Evolutionary conservation across 2,113 vertebrate species (phyloP).

Genomic region (Ifrita kowaldi): DNA sequence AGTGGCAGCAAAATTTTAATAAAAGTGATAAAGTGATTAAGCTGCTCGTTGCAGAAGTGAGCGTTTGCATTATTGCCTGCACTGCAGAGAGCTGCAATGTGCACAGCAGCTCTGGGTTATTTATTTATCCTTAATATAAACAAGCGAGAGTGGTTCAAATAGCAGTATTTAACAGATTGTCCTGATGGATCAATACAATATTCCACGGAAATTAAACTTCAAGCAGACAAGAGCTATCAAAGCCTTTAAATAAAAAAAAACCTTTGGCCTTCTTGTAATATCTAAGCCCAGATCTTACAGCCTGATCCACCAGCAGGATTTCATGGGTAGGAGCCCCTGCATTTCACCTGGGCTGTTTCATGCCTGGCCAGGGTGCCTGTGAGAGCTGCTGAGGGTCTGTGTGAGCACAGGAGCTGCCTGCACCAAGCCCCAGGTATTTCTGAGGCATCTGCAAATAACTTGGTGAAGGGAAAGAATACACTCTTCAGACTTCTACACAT

Average conservation of each 20-base stretch:
- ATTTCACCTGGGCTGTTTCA: not conserved
- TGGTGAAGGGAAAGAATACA: not conserved
- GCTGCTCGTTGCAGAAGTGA: not conserved
- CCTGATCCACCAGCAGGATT: not conserved
- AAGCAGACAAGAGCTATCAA: not conserved
- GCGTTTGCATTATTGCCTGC: not conserved
- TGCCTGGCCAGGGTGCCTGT: not conserved
- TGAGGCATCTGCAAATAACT: not conserved
- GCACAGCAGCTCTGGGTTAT: not conserved
- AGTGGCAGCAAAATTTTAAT: conserved; percentile 5
- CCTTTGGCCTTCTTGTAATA: not conserved
- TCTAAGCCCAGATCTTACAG: not conserved
- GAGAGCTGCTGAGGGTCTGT: not conserved
- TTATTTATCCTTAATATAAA: not conserved
- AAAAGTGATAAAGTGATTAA: not conserved
- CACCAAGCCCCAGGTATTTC: not conserved
- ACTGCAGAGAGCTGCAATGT: not conserved
- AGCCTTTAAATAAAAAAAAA: not conserved
- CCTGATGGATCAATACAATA: not conserved
- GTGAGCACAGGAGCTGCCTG: not conserved
- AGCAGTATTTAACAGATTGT: not conserved
- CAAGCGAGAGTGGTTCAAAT: not conserved
- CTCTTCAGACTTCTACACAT: not conserved
- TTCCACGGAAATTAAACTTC: not conserved
- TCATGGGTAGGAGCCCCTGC: not conserved